Conservation (phyloP, 2,888 invertebrate genomes). For the Agonopterix arenella region DNA sequence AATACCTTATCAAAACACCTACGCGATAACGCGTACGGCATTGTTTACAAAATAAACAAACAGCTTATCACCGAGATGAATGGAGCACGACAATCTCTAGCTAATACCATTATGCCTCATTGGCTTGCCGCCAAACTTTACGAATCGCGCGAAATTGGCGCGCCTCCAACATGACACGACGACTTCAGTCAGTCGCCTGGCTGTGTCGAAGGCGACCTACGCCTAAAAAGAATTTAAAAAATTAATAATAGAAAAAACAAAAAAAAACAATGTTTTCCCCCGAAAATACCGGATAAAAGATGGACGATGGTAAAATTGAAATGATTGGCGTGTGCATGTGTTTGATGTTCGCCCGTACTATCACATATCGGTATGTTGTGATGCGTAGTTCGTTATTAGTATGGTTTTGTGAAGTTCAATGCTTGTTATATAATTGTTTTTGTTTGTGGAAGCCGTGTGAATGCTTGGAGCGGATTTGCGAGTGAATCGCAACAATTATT, state of each 20-base stretch:
- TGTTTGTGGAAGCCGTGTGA: slow-evolving; percentile 11
- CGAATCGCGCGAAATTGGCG: slow-evolving; percentile 31
- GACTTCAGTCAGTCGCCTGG: slow-evolving; percentile 38
- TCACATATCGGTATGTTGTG: slow-evolving; percentile 22
- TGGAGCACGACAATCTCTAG: slow-evolving; percentile 25
- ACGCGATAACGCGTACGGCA: slow-evolving; percentile 34
- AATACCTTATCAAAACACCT: slow-evolving; percentile 13
- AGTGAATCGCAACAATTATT: too few species aligned
- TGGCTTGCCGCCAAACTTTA: slow-evolving; percentile 44
- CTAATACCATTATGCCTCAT: slow-evolving; percentile 21
- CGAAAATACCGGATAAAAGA: slow-evolving; percentile 52
- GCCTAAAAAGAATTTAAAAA: slow-evolving; percentile 14
- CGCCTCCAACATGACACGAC: slow-evolving; percentile 40
- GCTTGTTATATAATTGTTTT: slow-evolving; percentile 54
- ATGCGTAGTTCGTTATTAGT: slow-evolving; percentile 32
- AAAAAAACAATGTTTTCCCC: slow-evolving; percentile 48
- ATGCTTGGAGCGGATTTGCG: neutral
- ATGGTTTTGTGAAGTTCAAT: slow-evolving; percentile 43
- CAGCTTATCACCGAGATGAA: slow-evolving; percentile 41
- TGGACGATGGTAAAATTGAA: slow-evolving; percentile 46
- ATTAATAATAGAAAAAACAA: slow-evolving; percentile 19
- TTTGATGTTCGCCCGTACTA: slow-evolving; percentile 3
- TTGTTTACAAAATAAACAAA: slow-evolving; percentile 68
- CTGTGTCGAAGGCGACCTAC: slow-evolving; percentile 32
- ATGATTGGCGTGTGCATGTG: slow-evolving; percentile 20